These are phyloP conservation scores for Mandrillus leucophaeus DNA, from an alignment of 2,113 vertebrate species.

Conservation along the genomic window DNA sequence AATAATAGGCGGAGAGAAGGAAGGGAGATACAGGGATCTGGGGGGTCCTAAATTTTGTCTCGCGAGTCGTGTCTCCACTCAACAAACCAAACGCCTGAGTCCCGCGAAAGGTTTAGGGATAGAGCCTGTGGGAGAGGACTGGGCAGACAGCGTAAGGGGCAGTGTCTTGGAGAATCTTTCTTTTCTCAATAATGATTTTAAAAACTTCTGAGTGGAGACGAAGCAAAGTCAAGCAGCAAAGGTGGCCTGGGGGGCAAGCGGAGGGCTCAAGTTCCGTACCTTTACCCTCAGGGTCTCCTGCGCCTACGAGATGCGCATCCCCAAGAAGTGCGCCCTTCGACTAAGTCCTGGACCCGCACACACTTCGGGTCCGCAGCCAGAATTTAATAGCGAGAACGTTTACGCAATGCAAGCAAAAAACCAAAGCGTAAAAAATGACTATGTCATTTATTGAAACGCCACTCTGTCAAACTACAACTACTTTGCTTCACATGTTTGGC, in stretches of 20 bases:
- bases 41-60: not conserved
- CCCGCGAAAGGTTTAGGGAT: not conserved
- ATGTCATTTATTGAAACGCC: not conserved
- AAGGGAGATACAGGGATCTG: not conserved
- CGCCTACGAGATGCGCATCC: not conserved
- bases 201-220: not conserved
- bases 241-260: accelerated
- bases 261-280: too few relatives aligned
- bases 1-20: not conserved
- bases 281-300: not conserved
- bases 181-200: not conserved
- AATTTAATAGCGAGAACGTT: not conserved
- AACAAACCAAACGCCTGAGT: not conserved
- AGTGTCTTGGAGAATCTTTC: not conserved
- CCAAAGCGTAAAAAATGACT: not conserved
- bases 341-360: not conserved
- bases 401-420: not conserved
- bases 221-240: not conserved
- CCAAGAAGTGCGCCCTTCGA: not conserved
- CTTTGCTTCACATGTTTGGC: not conserved
- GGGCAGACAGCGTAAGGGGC: not conserved
- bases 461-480: not conserved
- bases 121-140: not conserved
- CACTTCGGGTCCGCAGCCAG: not conserved
- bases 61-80: not conserved